These are phyloP conservation scores for Himantopus leucocephalus DNA, from an alignment of 2,113 vertebrate species.

Conservation along the genomic window DNA sequence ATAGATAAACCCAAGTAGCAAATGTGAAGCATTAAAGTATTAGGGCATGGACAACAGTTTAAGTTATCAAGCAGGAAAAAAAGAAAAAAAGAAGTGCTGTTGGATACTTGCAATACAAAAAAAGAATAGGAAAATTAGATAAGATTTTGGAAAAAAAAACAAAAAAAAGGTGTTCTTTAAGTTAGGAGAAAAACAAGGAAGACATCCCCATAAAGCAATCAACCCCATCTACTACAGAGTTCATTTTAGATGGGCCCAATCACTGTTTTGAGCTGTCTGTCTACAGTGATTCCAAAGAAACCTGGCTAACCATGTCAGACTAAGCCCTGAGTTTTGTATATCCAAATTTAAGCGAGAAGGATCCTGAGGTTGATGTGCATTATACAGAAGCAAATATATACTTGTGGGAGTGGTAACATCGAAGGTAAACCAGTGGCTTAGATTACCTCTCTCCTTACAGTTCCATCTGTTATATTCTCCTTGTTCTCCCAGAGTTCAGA, in stretches of 20 bases:
- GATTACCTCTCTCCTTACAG: neutral
- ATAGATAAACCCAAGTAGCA: neutral
- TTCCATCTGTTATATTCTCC: neutral
- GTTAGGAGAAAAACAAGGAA: neutral
- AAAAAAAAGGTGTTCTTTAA: accelerated
- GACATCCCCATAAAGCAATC: neutral
- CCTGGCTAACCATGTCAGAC: neutral
- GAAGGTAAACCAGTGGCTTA: neutral
- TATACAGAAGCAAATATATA: neutral
- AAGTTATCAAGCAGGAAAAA: neutral
- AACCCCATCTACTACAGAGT: neutral
- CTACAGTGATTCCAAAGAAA: neutral
- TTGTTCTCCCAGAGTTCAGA: neutral
- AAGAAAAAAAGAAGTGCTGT: too few relatives aligned
- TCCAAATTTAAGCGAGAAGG: neutral
- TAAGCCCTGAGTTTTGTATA: neutral
- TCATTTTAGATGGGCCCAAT: neutral
- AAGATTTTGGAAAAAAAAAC: neutral
- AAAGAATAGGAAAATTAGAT: neutral
- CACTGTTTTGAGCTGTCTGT: neutral
- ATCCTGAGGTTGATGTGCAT: neutral
- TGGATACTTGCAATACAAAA: neutral
- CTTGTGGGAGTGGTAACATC: neutral
- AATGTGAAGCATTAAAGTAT: neutral
- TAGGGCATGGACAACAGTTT: neutral